Conservation (phyloP, 2,113 vertebrate genomes). For the Polypterus bichir region DNA sequence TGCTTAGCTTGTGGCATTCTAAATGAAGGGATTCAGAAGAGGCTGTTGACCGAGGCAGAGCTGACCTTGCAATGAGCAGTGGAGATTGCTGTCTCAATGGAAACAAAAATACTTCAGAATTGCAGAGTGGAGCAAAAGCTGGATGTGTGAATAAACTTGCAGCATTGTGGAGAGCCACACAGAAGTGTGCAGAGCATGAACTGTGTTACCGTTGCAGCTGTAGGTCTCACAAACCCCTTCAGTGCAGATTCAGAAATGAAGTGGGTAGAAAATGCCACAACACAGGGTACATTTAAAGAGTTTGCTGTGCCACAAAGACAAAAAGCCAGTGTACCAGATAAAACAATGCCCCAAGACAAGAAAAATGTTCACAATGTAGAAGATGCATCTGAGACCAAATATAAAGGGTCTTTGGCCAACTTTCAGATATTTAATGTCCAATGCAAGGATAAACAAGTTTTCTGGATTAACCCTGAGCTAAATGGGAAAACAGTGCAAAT, state of each 20-base stretch:
- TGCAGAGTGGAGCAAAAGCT: not conserved
- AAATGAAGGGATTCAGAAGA: not conserved
- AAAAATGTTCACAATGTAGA: constrained; percentile 34
- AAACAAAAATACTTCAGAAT: not conserved
- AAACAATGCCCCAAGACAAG: constrained; percentile 26
- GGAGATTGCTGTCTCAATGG: not conserved
- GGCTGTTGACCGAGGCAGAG: no score
- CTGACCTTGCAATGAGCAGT: fast-evolving
- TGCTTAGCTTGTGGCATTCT: not conserved
- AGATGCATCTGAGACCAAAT: constrained; percentile 34
- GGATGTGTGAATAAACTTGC: constrained; percentile 1
- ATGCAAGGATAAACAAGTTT: constrained; percentile 38
- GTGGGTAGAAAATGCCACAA: constrained; percentile 18
- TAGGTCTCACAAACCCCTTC: not conserved
- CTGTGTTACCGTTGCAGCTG: not conserved
- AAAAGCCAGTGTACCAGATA: constrained; percentile 12
- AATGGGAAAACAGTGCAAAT: constrained; percentile 33
- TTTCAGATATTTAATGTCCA: constrained; percentile 27
- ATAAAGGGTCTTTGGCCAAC: constrained; percentile 29
- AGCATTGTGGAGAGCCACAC: fast-evolving
- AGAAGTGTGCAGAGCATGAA: constrained; percentile 11
- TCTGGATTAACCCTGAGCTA: constrained; percentile 43
- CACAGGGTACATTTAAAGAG: constrained; percentile 18
- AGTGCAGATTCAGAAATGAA: constrained; percentile 10
- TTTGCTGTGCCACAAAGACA: constrained; percentile 20